Conservation (phyloP, 2,113 vertebrate species). For the Cebidichthys violaceus region DNA sequence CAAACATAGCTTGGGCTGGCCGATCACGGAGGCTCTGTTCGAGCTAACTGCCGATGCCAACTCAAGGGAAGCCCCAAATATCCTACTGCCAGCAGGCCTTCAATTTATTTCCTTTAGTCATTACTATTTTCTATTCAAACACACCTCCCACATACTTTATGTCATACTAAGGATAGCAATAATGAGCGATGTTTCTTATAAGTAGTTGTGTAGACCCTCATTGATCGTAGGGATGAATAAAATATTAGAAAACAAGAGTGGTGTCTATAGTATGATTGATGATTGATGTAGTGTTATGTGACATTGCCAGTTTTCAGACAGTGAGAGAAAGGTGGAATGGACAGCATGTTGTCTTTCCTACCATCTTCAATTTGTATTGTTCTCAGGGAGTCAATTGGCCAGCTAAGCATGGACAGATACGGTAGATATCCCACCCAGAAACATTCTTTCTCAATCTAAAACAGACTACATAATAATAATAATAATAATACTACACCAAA, state of each 20-base stretch:
- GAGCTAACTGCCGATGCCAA: not conserved
- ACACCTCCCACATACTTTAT: not conserved
- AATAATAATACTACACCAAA: constrained; percentile 36
- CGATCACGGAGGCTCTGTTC: not conserved
- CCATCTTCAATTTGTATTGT: constrained; percentile 19
- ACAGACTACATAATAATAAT: no score
- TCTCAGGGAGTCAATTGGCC: constrained; percentile 6
- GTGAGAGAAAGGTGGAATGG: not conserved
- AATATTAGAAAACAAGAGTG: not conserved
- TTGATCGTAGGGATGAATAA: not conserved
- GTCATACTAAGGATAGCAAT: not conserved
- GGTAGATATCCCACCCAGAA: constrained; percentile 26
- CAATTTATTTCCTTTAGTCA: constrained; percentile 4
- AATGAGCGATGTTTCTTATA: not conserved
- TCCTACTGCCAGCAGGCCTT: not conserved
- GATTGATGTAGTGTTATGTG: not conserved
- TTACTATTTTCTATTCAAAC: not conserved
- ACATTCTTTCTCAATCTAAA: constrained; percentile 35
- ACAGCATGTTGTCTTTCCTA: constrained; percentile 14
- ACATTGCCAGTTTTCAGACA: constrained; percentile 14
- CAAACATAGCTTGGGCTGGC: not conserved
- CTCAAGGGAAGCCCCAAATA: not conserved
- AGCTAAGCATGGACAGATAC: constrained; percentile 4
- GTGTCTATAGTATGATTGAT: not conserved
- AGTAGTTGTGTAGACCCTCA: not conserved